These are phyloP conservation scores for Drosophila tripunctata DNA, from an alignment of 2,888 invertebrate genomes.

Conservation along the genomic window DNA sequence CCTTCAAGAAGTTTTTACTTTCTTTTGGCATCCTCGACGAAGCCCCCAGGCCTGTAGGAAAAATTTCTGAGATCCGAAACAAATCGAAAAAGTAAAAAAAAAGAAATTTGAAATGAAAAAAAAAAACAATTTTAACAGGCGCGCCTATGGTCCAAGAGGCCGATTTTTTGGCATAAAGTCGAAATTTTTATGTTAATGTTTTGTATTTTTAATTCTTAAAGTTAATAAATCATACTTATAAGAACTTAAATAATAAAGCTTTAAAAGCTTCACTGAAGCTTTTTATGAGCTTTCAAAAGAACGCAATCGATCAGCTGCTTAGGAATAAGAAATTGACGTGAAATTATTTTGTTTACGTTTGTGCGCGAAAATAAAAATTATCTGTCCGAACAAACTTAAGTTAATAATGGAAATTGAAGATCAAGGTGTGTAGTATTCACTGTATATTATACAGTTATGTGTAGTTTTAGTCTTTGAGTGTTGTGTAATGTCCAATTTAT, in stretches of 20 bases:
- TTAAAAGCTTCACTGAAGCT: conserved; percentile 13
- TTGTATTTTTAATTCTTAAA: conserved; percentile 8
- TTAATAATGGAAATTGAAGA: conserved; percentile 14
- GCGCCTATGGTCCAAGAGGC: neutral
- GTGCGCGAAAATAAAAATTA: conserved; percentile 17
- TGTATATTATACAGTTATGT: conserved; percentile 3
- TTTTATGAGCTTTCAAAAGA: conserved; percentile 13
- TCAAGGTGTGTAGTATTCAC: conserved; percentile 15
- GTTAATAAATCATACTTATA: conserved; percentile 3
- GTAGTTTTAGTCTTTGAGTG: conserved; percentile 14
- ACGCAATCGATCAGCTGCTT: conserved; percentile 11
- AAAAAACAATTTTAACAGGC: no score
- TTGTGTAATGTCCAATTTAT: conserved; percentile 26
- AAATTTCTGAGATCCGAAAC: no score
- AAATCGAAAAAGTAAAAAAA: no score
- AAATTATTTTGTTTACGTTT: conserved; percentile 13
- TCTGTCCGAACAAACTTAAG: conserved; percentile 4
- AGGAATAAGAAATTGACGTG: conserved; percentile 14
- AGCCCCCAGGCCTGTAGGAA: no score
- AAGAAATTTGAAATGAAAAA: no score
- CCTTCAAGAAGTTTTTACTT: no score
- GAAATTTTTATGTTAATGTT: neutral
- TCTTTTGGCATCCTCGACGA: no score
- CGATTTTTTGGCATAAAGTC: neutral
- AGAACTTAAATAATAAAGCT: conserved; percentile 12